Evolutionary conservation across 2,888 invertebrate species (phyloP).

Genomic region (Gonocerus acuteangulatus): DNA sequence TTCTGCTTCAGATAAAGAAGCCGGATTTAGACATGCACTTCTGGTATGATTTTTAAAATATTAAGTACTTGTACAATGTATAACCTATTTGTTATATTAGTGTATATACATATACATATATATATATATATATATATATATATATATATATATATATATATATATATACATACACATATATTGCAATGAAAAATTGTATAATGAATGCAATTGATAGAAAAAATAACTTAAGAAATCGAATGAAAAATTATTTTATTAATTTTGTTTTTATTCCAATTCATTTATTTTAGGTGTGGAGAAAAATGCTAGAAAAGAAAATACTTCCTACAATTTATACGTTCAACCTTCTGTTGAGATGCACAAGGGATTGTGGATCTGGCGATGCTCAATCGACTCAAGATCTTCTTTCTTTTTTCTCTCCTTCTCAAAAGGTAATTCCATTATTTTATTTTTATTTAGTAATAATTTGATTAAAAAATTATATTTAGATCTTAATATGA

Average conservation of each 20-base stretch:
- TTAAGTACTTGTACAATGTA: neutral
- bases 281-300: slow-evolving; percentile 61
- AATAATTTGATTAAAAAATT: no score
- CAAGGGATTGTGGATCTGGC: slow-evolving; percentile 75
- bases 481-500: no score
- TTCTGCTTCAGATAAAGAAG: slow-evolving; percentile 67
- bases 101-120: no score
- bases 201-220: no score
- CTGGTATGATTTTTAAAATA: slow-evolving; percentile 45
- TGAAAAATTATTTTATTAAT: no score
- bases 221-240: no score
- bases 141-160: no score
- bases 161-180: no score
- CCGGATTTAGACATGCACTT: slow-evolving; percentile 74
- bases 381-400: slow-evolving; percentile 52
- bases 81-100: neutral
- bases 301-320: slow-evolving; percentile 60
- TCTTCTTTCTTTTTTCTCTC: slow-evolving; percentile 40
- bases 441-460: no score
- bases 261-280: no score
- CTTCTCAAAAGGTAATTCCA: neutral
- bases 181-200: no score
- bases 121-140: no score
- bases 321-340: slow-evolving; percentile 65
- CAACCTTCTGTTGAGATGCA: slow-evolving; percentile 70